Conservation (phyloP, 2,888 invertebrate genomes). For the Polyommatus icarus region DNA sequence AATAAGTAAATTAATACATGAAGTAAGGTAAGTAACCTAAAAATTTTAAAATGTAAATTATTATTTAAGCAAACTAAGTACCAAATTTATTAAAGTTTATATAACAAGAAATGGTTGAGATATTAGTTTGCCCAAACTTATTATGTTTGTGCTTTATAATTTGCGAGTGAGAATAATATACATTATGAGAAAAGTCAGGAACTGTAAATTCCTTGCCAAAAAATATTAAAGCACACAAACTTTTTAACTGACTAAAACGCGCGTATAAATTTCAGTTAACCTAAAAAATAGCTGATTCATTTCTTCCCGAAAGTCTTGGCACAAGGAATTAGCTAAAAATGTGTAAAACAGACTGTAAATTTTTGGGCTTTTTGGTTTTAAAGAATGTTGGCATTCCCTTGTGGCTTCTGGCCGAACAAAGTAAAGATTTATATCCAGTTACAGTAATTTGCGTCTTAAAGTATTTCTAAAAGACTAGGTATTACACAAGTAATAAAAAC, state of each 20-base stretch:
- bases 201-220: background rate
- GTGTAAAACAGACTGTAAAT: background rate
- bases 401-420: conserved; percentile 14
- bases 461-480: too few species aligned
- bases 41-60: too few species aligned
- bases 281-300: conserved; percentile 1
- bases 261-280: conserved; percentile 3
- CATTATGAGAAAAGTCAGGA: background rate
- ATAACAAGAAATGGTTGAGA: too few species aligned
- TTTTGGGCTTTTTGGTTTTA: background rate
- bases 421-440: background rate
- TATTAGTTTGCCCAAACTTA: background rate
- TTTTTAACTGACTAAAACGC: background rate
- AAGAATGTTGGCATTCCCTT: background rate
- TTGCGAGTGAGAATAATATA: background rate
- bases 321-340: background rate
- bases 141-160: background rate
- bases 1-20: too few species aligned
- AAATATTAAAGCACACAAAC: background rate
- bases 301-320: conserved; percentile 4
- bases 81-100: too few species aligned
- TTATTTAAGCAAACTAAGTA: too few species aligned
- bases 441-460: background rate
- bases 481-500: too few species aligned
- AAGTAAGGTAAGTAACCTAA: too few species aligned